phyloP scores from a whole-genome alignment of 2,113 vertebrate species.

The Artemisiospiza belli region DNA sequence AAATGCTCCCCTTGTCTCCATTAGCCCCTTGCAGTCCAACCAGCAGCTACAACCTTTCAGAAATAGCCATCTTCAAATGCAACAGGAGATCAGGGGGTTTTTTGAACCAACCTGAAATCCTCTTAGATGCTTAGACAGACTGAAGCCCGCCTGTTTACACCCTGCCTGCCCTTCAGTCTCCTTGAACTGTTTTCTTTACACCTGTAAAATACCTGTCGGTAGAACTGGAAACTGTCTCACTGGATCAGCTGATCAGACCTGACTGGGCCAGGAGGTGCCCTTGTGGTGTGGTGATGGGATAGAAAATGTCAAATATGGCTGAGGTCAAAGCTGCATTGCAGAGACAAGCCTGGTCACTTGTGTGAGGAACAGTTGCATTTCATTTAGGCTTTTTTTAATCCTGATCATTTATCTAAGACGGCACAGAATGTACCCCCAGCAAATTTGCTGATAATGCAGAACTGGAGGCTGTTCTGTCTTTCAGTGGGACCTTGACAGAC shows the following conservation, averaged over 20 bases:
- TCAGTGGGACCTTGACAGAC: no score
- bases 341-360: neutral
- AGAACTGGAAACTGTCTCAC: neutral
- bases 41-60: neutral
- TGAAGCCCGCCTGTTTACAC: neutral
- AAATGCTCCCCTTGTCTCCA: neutral
- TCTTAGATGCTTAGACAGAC: no score
- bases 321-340: neutral
- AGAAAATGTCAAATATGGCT: neutral
- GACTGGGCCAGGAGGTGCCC: neutral
- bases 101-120: neutral
- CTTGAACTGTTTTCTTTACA: neutral
- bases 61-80: neutral
- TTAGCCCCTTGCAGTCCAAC: neutral
- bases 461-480: neutral
- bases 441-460: neutral
- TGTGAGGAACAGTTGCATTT: neutral
- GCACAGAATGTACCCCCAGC: neutral
- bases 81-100: neutral
- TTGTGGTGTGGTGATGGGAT: neutral
- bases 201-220: neutral
- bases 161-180: neutral
- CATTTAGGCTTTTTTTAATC: neutral
- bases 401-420: neutral
- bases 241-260: neutral